Conservation (phyloP, 2,113 vertebrate species). For the Rhinopithecus roxellana region DNA sequence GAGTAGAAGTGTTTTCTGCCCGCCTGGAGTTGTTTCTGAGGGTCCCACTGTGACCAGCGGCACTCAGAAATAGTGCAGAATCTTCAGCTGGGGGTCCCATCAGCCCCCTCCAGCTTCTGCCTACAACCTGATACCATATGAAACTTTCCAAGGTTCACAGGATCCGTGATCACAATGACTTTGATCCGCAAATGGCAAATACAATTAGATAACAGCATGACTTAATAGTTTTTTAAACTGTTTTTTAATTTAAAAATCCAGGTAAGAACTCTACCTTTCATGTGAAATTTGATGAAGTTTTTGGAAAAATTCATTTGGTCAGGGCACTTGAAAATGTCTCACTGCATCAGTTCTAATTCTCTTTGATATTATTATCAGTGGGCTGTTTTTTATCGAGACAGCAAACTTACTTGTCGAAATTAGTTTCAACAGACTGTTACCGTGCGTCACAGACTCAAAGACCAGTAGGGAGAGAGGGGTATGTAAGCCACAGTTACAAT, state of each 20-base stretch:
- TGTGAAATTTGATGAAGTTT: background rate
- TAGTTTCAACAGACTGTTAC: background rate
- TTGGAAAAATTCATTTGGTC: slow-evolving; percentile 35
- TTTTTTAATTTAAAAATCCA: slow-evolving; percentile 42
- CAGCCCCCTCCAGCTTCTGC: background rate
- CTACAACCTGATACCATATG: background rate
- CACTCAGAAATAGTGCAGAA: background rate
- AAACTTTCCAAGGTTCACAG: background rate
- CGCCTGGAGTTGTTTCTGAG: background rate
- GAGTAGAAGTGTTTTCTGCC: background rate
- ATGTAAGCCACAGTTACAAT: accelerated
- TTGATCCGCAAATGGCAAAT: background rate
- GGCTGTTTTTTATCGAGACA: slow-evolving; percentile 34
- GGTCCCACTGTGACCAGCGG: background rate
- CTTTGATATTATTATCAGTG: background rate
- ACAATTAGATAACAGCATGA: background rate
- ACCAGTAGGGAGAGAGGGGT: background rate
- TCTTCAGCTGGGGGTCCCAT: background rate
- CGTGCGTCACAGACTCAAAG: background rate
- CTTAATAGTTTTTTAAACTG: background rate
- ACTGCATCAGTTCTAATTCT: background rate
- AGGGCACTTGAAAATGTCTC: background rate
- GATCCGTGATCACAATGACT: background rate
- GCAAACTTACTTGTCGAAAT: background rate
- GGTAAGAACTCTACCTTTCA: background rate